A percentile compares a stretch with the other conserved stretches of the same genome.
These are phyloP conservation scores for Dicentrarchus labrax DNA, from an alignment of 2,113 vertebrate genomes.

Conservation along the genomic window DNA sequence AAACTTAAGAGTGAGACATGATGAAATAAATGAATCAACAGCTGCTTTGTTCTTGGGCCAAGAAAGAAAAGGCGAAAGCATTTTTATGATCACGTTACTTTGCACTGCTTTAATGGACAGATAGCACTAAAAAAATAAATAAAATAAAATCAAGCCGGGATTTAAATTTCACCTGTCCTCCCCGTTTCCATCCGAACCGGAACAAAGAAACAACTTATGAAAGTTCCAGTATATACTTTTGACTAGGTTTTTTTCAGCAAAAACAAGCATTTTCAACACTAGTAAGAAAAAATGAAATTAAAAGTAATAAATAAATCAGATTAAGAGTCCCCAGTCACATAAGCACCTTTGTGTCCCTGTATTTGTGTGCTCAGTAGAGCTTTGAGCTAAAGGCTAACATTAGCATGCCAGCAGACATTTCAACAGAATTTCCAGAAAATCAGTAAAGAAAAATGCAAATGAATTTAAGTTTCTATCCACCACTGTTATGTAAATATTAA, in stretches of 20 bases:
- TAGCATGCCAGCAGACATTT: too few relatives aligned
- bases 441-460: too few relatives aligned
- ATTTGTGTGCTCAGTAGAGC: too few relatives aligned
- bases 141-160: background rate
- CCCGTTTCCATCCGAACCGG: too few relatives aligned
- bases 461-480: too few relatives aligned
- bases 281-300: too few relatives aligned
- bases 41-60: conserved; percentile 10
- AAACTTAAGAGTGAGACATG: background rate
- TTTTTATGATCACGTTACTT: conserved; percentile 3
- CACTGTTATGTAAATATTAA: too few relatives aligned
- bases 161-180: background rate
- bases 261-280: background rate
- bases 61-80: background rate
- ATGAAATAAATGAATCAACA: background rate
- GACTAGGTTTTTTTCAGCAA: background rate
- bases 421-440: too few relatives aligned
- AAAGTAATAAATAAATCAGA: too few relatives aligned
- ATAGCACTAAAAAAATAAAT: background rate
- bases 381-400: too few relatives aligned
- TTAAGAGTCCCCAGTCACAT: too few relatives aligned
- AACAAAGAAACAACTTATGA: background rate
- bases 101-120: background rate
- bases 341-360: too few relatives aligned
- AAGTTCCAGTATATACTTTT: background rate